Percentiles rank a stretch among this genome's conserved stretches.
These are phyloP conservation scores for Bellardia bayeri DNA, from an alignment of 2,888 invertebrate genomes.

Conservation along the genomic window DNA sequence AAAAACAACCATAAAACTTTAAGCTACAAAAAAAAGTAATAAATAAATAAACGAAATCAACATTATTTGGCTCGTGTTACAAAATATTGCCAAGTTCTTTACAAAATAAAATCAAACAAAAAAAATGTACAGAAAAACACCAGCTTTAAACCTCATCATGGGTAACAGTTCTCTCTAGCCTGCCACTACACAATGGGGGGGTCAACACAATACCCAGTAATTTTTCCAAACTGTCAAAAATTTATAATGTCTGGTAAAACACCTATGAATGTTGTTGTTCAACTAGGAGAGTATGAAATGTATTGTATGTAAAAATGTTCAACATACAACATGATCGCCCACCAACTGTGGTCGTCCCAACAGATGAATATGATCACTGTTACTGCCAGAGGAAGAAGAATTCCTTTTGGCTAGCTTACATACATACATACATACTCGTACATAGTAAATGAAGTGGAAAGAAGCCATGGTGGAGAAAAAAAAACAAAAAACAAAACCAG, in stretches of 20 bases:
- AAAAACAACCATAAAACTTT: background rate
- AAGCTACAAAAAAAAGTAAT: background rate
- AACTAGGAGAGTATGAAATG: background rate
- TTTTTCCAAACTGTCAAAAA: constrained; percentile 83
- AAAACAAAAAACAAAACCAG: constrained; percentile 53
- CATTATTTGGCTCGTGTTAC: constrained; percentile 80
- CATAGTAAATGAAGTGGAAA: constrained; percentile 9
- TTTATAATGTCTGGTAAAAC: constrained; percentile 77
- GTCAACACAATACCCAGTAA: constrained; percentile 82
- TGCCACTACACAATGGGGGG: constrained; percentile 80
- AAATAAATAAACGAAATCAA: constrained; percentile 43
- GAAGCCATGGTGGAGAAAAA: background rate
- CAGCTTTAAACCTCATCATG: constrained; percentile 65
- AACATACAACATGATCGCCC: constrained; percentile 77
- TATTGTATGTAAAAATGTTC: constrained; percentile 73
- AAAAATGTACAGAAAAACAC: constrained; percentile 67
- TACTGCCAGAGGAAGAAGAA: constrained; percentile 45
- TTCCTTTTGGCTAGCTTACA: background rate
- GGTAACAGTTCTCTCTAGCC: constrained; percentile 59
- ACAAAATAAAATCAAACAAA: too few species aligned
- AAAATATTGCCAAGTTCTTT: constrained; percentile 48
- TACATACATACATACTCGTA: too few species aligned
- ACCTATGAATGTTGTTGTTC: constrained; percentile 66
- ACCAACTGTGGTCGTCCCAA: constrained; percentile 80
- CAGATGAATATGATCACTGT: constrained; percentile 65